Evolutionary conservation across 2,113 vertebrate species (phyloP).

Genomic region (Oreochromis tanganicae): DNA sequence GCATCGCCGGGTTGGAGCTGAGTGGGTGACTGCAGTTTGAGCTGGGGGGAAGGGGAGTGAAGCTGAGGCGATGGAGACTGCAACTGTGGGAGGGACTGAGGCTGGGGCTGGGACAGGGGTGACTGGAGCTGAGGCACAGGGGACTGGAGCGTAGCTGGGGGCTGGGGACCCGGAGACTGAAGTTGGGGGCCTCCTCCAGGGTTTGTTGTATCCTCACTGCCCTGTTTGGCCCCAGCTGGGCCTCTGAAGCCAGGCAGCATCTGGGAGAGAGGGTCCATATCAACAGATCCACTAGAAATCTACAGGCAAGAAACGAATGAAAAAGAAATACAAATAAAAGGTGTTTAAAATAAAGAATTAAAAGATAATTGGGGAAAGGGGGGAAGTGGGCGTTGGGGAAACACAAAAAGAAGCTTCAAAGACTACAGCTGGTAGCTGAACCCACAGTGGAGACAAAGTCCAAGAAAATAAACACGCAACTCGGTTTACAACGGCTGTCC

Average conservation of each 20-base stretch:
- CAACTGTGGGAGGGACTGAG: slow-evolving; percentile 40
- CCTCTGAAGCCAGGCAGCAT: slow-evolving; percentile 82
- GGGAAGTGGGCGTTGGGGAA: neutral
- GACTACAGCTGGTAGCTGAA: slow-evolving; percentile 39
- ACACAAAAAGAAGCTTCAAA: slow-evolving; percentile 45
- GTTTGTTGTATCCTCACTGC: slow-evolving; percentile 24
- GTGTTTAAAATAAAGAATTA: neutral
- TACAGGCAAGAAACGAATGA: slow-evolving; percentile 15
- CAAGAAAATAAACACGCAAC: slow-evolving; percentile 44
- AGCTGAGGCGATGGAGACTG: slow-evolving; percentile 55
- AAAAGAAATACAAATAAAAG: neutral
- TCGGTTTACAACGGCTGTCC: slow-evolving; percentile 28
- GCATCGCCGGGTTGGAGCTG: slow-evolving; percentile 69
- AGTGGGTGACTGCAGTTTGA: slow-evolving; percentile 58
- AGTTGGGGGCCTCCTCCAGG: slow-evolving; percentile 38
- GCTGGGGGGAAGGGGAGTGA: slow-evolving; percentile 53
- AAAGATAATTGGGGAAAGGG: neutral
- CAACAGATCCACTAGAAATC: slow-evolving; percentile 69
- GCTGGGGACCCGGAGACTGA: slow-evolving; percentile 40
- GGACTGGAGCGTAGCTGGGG: slow-evolving; percentile 43
- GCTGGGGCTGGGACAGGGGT: slow-evolving; percentile 43
- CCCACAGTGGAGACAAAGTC: slow-evolving; percentile 39
- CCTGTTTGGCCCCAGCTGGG: slow-evolving; percentile 68
- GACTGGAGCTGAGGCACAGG: slow-evolving; percentile 49
- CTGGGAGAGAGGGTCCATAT: slow-evolving; percentile 82